Evolutionary conservation across 92 coral and sea anemone genomes (phyloP).

Genomic region (Epizoanthus scotinus): DNA sequence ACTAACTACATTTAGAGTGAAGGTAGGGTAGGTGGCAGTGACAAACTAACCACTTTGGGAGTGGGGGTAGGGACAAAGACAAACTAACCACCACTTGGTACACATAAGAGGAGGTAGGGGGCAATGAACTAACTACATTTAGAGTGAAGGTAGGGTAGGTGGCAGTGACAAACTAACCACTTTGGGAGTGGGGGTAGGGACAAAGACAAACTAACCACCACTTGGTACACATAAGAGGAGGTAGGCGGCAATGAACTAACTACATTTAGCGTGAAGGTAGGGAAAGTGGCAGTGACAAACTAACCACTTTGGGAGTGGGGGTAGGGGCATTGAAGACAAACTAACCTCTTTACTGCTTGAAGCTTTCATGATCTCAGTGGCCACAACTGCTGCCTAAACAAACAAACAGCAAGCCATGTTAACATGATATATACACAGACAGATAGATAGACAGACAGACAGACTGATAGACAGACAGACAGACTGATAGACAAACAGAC

Average conservation of each 20-base stretch:
- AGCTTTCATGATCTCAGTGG: constrained; percentile 89
- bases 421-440: not conserved
- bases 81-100: no score
- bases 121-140: no score
- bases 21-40: not conserved
- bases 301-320: constrained; percentile 14
- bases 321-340: not conserved
- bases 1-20: no score
- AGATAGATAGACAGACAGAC: no score
- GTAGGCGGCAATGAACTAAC: no score
- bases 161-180: constrained; percentile 26
- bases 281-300: constrained; percentile 1
- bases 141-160: no score
- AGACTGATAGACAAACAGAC: no score
- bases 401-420: not conserved
- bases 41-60: constrained; percentile 35
- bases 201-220: no score
- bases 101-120: no score
- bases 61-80: not conserved
- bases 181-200: not conserved
- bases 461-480: no score
- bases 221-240: no score
- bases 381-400: constrained; percentile 83
- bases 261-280: no score
- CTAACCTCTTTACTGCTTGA: constrained; percentile 75